Evolutionary conservation across 2,888 invertebrate genomes (phyloP).

Genomic region (Plagodis dolabraria): DNA sequence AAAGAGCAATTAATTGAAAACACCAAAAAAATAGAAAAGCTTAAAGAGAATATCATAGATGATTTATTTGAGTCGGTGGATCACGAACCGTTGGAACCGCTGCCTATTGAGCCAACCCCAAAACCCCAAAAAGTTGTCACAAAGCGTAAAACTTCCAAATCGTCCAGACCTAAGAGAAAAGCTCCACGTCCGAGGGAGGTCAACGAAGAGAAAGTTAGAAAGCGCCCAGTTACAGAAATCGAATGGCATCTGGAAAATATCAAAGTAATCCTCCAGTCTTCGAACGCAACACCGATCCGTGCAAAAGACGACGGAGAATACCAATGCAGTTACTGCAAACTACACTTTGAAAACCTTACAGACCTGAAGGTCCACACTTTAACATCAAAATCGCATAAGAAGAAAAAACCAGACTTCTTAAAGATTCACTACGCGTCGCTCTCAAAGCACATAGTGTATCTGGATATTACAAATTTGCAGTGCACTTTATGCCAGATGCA

Average conservation of each 20-base stretch:
- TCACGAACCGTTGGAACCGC: conserved; percentile 23
- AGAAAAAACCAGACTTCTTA: conserved; percentile 52
- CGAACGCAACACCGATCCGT: conserved; percentile 67
- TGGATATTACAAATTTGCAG: conserved; percentile 61
- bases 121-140: conserved; percentile 6
- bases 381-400: conserved; percentile 35
- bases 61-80: conserved; percentile 24
- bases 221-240: conserved; percentile 48
- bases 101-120: conserved; percentile 14
- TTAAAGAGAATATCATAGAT: conserved; percentile 20
- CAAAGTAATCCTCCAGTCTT: conserved; percentile 52
- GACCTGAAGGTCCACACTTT: conserved; percentile 60
- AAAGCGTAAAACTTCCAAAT: conserved; percentile 13
- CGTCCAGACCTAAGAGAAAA: conserved; percentile 15
- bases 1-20: conserved; percentile 10
- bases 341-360: conserved; percentile 55
- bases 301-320: conserved; percentile 55
- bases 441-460: conserved; percentile 58
- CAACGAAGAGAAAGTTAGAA: conserved; percentile 35
- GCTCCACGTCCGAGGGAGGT: conserved; percentile 10
- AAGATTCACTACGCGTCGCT: conserved; percentile 48
- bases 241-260: conserved; percentile 69
- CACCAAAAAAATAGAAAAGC: conserved; percentile 17
- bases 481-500: conserved; percentile 55
- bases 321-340: conserved; percentile 65